phyloP scores from a whole-genome alignment of 2,113 vertebrate genomes.

The Oceanites oceanicus region DNA sequence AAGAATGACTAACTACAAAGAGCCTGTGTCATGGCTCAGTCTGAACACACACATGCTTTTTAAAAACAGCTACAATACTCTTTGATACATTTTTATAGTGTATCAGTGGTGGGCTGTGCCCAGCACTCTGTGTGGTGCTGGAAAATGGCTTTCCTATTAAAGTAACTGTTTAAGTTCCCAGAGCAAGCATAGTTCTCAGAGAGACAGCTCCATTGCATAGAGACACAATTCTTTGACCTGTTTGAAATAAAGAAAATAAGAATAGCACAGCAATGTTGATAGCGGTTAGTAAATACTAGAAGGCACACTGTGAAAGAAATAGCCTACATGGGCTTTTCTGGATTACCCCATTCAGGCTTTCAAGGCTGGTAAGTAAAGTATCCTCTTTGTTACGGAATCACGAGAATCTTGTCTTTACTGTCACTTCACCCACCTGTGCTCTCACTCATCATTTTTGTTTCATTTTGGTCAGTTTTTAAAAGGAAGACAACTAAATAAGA shows the following conservation, averaged over 20 bases:
- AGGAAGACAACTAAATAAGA: not conserved
- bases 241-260: not conserved
- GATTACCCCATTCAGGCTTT: not conserved
- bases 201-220: not conserved
- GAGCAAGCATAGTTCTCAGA: not conserved
- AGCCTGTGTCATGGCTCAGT: not conserved
- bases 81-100: not conserved
- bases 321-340: not conserved
- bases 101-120: not conserved
- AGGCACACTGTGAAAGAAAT: not conserved
- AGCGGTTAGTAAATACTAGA: not conserved
- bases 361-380: not conserved
- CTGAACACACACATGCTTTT: not conserved
- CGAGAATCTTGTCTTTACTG: not conserved
- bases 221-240: not conserved
- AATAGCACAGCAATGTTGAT: not conserved
- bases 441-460: not conserved
- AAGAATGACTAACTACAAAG: constrained; percentile 26
- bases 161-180: not conserved
- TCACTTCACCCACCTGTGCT: not conserved
- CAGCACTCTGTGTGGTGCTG: not conserved
- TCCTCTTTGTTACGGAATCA: not conserved
- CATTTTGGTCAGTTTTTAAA: not conserved
- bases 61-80: not conserved
- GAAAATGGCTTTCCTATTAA: not conserved